Evolutionary conservation across 2,888 invertebrate species (phyloP), one percentile per base, ranked within the genome.

Genomic region (Drosophila planitibia): DNA sequence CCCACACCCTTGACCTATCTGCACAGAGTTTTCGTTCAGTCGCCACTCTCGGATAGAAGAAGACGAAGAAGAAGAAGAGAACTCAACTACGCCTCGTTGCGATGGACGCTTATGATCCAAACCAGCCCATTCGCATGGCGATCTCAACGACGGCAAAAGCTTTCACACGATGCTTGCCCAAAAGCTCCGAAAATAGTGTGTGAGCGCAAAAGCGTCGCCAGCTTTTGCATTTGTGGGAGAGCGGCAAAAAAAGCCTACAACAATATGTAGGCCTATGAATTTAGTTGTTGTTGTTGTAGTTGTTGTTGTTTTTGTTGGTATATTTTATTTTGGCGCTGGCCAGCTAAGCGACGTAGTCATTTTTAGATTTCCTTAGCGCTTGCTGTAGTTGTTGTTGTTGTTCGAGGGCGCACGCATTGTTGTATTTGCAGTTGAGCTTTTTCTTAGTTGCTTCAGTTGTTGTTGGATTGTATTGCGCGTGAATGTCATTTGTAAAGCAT

Each of bases 381-480:
- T 16, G 67, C 19, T 55, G 30, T 55, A 22, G 53, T 55, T 67
- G 58, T 25, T 30, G 44, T 62, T 82, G 51, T 68, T 82, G 70
- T 54, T 59, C 59, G 64, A 70, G 74, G 72, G 61, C 76, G 28
- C 62, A 16, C 70, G 62, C 71, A 69, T 83, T 86, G 89, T 79
- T 85, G 87, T 82, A 81, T 87, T 85, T 85, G 85, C 85, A 90
- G 83, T 88, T 66, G 73, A 87, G 88, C 84, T 86, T 85, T 89
- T 76, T 75, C 75, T 72, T 70, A 69, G 64, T 72, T 71, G 61
- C 41, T 60, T 22, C 22, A 57, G 49, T 39, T 53, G 67, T 52
- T 35, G 12, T 51, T 55, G 22, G 53, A 47, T 59, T 64, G 81
- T 88, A 76, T 72, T 90, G 90, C 87, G 82, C 87, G 87, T 88